Base-by-base conservation (phyloP, 1,140 invertebrate species). In the Apolygus lucorum region DNA sequence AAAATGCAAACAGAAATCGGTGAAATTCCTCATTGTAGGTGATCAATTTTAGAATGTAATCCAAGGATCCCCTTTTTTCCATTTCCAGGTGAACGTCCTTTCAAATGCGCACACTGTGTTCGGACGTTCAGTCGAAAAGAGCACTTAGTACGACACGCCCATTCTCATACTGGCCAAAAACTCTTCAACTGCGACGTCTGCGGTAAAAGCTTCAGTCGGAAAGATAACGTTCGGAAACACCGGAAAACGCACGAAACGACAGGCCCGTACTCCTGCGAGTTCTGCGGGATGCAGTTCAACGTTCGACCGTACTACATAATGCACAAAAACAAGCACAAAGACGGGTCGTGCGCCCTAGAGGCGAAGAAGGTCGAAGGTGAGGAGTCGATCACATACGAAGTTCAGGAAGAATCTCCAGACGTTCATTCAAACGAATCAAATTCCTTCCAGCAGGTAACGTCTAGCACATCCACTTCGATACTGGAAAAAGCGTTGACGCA, bases 161-260 rank as follows among this genome's bases (percentile, higher is more conserved):
- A 87, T 1, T 87, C 86, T 2, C 90, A 92, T 75, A 89, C 88
- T 0, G 89, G 89, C 0, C 82, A 88, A 70, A 89, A 89, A 72
- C 84, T 87, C 77, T 90, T 86, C 74, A 82, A 84, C 28, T 93
- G 90, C 75, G 87, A 90, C 52, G 80, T 90, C 2, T 92, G 90
- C 77, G 84, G 84, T 1, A 91, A 91, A 74, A 84, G 84, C 62
- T 92, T 92, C 72, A 88, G 87, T 0, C 83, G 88, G 1, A 90
- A 90, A 74, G 88, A 90, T 74, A 90, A 90, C 75, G 77, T 91
- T 0, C 84, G 87, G 67, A 89, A 90, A 72, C 90, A 92, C 76
- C 81, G 83, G 67, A 84, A 83, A 76, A 82, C 83, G 1, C 86
- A 90, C 78, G 87, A 84, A 49, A 85, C 86, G 29, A 80, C 83